A percentile compares a stretch with the other conserved stretches of the same genome.
Conservation (phyloP, 1,140 invertebrate species). For the Dendroctonus valens region DNA sequence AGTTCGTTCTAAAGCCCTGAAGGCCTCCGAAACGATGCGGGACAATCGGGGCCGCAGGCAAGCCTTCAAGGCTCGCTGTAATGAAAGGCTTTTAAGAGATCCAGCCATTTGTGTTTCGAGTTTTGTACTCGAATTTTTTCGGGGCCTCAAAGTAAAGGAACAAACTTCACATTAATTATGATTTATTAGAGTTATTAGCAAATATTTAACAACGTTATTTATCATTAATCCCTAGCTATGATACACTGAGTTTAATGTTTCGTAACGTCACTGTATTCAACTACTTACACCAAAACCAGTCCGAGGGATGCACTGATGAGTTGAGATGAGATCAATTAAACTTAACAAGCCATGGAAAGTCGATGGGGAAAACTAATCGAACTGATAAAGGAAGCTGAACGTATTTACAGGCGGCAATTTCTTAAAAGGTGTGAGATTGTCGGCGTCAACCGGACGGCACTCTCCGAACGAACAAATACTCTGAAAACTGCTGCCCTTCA, state of each 20-base stretch:
- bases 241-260: no score
- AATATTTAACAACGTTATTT: no score
- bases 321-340: neutral
- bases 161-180: no score
- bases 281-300: neutral
- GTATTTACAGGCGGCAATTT: neutral
- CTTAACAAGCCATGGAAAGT: neutral
- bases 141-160: no score
- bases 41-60: conserved; percentile 11
- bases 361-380: neutral
- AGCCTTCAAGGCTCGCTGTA: conserved; percentile 2
- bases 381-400: neutral
- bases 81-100: conserved; percentile 22
- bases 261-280: neutral
- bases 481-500: conserved; percentile 89
- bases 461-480: conserved; percentile 82
- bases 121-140: no score
- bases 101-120: conserved; percentile 12
- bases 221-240: no score
- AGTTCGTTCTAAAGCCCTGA: conserved; percentile 11
- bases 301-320: neutral
- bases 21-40: conserved; percentile 17
- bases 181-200: no score
- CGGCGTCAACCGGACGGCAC: conserved; percentile 49
- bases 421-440: neutral